Percentiles rank a stretch among this genome's conserved stretches.
Conservation (phyloP, 2,113 vertebrate genomes). For the Diglossa brunneiventris region DNA sequence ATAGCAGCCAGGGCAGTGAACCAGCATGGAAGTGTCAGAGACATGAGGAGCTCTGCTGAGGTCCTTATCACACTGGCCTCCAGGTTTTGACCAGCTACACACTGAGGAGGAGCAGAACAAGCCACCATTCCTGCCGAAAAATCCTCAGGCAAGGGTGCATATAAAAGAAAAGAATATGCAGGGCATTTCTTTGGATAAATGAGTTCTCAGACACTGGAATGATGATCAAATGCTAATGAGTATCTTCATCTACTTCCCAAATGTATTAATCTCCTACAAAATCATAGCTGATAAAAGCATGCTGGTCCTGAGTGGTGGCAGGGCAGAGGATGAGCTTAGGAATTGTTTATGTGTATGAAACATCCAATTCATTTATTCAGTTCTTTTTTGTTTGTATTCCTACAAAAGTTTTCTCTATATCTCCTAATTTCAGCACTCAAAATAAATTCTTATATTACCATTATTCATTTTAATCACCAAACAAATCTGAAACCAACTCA, state of each 20-base stretch:
- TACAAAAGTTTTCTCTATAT: background rate
- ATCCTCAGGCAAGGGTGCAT: background rate
- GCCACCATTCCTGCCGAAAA: background rate
- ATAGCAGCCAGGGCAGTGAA: background rate
- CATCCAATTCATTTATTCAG: background rate
- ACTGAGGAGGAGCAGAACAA: background rate
- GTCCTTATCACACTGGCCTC: slow-evolving; percentile 13
- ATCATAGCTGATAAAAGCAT: background rate
- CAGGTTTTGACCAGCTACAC: background rate
- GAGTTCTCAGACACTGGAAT: background rate
- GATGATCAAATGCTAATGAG: background rate
- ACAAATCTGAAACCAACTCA: slow-evolving; percentile 5
- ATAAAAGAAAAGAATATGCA: background rate
- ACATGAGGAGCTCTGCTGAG: slow-evolving; percentile 36
- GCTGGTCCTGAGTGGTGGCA: background rate
- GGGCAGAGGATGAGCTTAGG: background rate
- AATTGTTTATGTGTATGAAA: background rate
- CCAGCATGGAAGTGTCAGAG: slow-evolving; percentile 44
- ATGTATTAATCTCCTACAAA: background rate
- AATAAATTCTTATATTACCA: background rate
- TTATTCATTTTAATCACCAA: background rate
- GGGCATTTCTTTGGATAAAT: background rate
- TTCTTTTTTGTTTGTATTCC: background rate
- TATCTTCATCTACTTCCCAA: background rate
- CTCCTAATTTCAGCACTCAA: background rate